These are phyloP conservation scores for Manduca sexta DNA, from an alignment of 1,140 invertebrate species.

Conservation along the genomic window DNA sequence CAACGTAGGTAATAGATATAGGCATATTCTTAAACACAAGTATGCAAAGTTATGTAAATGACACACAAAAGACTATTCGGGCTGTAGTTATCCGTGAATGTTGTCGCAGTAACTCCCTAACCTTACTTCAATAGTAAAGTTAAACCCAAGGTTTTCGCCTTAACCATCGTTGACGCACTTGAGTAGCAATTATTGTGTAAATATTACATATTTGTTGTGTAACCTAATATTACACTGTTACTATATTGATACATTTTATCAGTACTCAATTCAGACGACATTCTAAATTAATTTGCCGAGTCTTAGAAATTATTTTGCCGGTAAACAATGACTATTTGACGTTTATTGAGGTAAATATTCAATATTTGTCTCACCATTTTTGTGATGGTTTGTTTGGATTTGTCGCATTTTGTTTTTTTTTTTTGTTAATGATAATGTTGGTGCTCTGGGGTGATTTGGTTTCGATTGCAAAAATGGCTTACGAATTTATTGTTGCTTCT, in stretches of 20 bases:
- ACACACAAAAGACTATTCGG: too few species aligned
- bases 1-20: too few species aligned
- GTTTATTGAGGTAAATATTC: conserved; percentile 56
- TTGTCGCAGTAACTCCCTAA: too few species aligned
- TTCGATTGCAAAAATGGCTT: too few species aligned
- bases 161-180: not conserved
- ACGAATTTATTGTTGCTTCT: too few species aligned
- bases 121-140: too few species aligned
- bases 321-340: conserved; percentile 41
- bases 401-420: not conserved
- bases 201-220: conserved; percentile 19
- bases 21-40: too few species aligned
- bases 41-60: too few species aligned
- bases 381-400: conserved; percentile 16
- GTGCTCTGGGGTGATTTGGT: too few species aligned
- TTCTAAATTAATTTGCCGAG: conserved; percentile 58
- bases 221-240: conserved; percentile 21
- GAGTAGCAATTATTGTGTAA: conserved; percentile 7
- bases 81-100: too few species aligned
- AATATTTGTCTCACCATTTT: conserved; percentile 42
- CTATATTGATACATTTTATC: conserved; percentile 32
- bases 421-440: not conserved
- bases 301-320: conserved; percentile 56
- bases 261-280: conserved; percentile 30
- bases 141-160: too few species aligned